A percentile compares a stretch with the other conserved stretches of the same genome.
Conservation (phyloP, 2,113 vertebrate genomes). For the Salminus brasiliensis region DNA sequence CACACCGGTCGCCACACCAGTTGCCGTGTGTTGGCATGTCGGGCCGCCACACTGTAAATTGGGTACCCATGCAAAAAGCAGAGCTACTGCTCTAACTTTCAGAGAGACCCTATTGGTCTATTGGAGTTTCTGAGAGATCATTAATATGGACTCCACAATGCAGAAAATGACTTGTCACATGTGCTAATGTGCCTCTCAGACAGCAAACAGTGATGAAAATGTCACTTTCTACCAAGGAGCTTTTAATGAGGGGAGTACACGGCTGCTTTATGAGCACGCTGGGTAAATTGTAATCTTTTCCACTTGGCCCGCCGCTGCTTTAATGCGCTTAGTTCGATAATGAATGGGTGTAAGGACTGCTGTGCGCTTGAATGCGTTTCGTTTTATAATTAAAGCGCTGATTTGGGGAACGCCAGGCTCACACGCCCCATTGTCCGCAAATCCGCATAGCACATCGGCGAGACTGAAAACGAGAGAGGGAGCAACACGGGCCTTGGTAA, state of each 20-base stretch:
- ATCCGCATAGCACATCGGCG: not conserved
- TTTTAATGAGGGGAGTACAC: slow-evolving; percentile 11
- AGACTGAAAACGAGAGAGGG: slow-evolving; percentile 12
- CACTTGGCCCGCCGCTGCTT: not conserved
- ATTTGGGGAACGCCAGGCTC: slow-evolving; percentile 7
- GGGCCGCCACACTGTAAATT: no score
- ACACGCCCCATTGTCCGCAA: not conserved
- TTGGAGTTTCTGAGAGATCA: no score
- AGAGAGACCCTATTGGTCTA: no score
- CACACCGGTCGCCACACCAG: no score
- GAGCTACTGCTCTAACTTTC: no score
- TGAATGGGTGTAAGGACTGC: slow-evolving; percentile 36
- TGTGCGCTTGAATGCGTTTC: slow-evolving; percentile 12
- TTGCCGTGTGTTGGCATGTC: no score
- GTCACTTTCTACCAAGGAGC: not conserved
- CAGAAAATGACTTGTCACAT: not conserved
- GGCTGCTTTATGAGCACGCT: slow-evolving; percentile 11
- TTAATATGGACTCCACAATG: not conserved
- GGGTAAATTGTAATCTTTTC: slow-evolving; percentile 44
- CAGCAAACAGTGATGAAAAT: not conserved
- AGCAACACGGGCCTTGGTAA: not conserved
- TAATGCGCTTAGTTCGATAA: slow-evolving; percentile 50
- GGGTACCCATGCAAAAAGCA: no score
- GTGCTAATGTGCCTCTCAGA: not conserved
- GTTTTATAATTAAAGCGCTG: slow-evolving; percentile 44